phyloP scores from a whole-genome alignment of 2,888 invertebrate genomes.

The Drosophila neonasuta region DNA sequence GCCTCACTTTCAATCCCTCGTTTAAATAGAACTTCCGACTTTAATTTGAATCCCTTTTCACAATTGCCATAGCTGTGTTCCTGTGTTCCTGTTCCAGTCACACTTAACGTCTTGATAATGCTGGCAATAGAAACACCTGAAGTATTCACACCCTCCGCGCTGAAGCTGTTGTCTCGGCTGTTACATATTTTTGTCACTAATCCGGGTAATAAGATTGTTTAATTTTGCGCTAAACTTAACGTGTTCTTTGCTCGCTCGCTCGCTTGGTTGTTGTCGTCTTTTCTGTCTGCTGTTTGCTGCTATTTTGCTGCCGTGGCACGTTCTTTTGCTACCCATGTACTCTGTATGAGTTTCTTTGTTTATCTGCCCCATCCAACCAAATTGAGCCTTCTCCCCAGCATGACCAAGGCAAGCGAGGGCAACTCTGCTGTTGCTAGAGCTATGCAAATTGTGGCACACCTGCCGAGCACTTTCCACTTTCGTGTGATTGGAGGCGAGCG shows the following conservation, averaged over 20 bases:
- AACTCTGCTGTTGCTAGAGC: conserved; percentile 25
- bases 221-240: conserved; percentile 78
- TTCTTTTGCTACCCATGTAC: conserved; percentile 40
- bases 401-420: background rate
- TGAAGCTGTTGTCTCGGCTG: conserved; percentile 21
- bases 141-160: conserved; percentile 10
- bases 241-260: conserved; percentile 57
- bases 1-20: background rate
- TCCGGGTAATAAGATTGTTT: conserved; percentile 78
- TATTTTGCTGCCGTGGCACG: conserved; percentile 71
- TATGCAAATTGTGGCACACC: conserved; percentile 64
- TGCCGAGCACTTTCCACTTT: conserved; percentile 44
- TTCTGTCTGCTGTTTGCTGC: conserved; percentile 46
- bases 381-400: conserved; percentile 29
- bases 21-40: background rate
- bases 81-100: conserved; percentile 15
- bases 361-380: conserved; percentile 46
- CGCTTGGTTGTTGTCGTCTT: conserved; percentile 12
- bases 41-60: background rate
- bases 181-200: conserved; percentile 77
- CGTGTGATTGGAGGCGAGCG: conserved; percentile 20
- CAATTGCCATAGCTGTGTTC: background rate
- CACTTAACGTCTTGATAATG: conserved; percentile 50
- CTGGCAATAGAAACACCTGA: conserved; percentile 16
- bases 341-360: conserved; percentile 38